Evolutionary conservation across 2,888 invertebrate genomes (phyloP).

Genomic region (Automeris io): DNA sequence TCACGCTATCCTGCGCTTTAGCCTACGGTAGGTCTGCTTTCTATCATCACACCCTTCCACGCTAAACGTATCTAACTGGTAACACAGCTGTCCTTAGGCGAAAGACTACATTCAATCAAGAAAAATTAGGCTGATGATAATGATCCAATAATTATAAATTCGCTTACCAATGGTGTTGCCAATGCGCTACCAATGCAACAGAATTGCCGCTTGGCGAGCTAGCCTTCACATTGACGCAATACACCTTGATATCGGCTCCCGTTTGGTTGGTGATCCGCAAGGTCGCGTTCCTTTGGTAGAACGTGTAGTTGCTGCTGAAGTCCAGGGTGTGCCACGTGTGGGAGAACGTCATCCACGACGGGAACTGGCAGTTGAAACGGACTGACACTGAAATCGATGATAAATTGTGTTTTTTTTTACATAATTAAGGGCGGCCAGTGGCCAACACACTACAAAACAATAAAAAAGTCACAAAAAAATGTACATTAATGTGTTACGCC

Average conservation of each 20-base stretch:
- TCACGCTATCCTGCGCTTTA: too few relatives aligned
- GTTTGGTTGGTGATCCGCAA: constrained; percentile 81
- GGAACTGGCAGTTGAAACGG: constrained; percentile 89
- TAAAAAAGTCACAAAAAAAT: too few relatives aligned
- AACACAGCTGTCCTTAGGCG: too few relatives aligned
- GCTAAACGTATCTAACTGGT: too few relatives aligned
- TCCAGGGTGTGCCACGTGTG: constrained; percentile 94
- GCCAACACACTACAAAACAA: too few relatives aligned
- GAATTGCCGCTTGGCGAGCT: constrained; percentile 71
- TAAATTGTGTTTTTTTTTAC: constrained; percentile 5
- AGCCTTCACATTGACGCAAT: constrained; percentile 79
- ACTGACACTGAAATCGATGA: constrained; percentile 77
- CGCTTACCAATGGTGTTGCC: constrained; percentile 72
- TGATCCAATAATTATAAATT: not conserved
- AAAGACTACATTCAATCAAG: too few relatives aligned
- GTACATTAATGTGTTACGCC: too few relatives aligned
- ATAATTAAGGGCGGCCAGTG: too few relatives aligned
- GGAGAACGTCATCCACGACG: constrained; percentile 89
- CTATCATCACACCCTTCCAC: too few relatives aligned
- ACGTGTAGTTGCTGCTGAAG: constrained; percentile 89
- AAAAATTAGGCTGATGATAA: too few relatives aligned
- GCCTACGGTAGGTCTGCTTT: too few relatives aligned
- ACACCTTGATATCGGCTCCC: constrained; percentile 80
- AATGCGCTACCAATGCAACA: constrained; percentile 73
- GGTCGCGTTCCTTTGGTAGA: constrained; percentile 88